Conservation (phyloP, 2,113 vertebrate species). For the Sciurus niger region DNA sequence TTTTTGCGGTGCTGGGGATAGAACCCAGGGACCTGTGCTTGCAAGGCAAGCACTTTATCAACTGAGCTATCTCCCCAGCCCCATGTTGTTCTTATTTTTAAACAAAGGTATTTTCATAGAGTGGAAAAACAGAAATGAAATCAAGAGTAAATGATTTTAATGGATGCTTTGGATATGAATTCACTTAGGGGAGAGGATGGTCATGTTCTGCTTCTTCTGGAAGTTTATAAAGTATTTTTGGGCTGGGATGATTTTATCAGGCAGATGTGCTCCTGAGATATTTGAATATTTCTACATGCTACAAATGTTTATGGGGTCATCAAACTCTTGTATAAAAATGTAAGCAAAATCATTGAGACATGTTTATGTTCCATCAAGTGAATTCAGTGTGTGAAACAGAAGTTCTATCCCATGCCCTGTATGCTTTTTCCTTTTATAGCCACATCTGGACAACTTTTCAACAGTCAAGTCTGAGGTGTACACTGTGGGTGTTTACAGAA, state of each 20-base stretch:
- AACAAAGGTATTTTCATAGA: not conserved
- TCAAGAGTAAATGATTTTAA: not conserved
- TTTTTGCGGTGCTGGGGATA: no score
- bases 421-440: not conserved
- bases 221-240: not conserved
- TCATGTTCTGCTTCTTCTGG: conserved; percentile 9
- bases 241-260: not conserved
- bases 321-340: conserved; percentile 70
- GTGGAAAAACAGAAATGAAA: not conserved
- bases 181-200: not conserved
- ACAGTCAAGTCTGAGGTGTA: not conserved
- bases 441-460: not conserved
- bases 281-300: conserved; percentile 26
- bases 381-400: conserved; percentile 16
- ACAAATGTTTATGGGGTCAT: conserved; percentile 66
- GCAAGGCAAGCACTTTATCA: no score
- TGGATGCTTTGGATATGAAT: not conserved
- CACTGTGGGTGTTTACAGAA: conserved; percentile 20
- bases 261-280: conserved; percentile 1
- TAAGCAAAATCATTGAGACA: conserved; percentile 35
- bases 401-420: not conserved
- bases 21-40: no score
- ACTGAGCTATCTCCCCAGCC: no score
- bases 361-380: conserved; percentile 66
- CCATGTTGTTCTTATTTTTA: conserved; percentile 8